Evolutionary conservation across 1,140 invertebrate genomes (phyloP).

Genomic region (Diorhabda carinulata): DNA sequence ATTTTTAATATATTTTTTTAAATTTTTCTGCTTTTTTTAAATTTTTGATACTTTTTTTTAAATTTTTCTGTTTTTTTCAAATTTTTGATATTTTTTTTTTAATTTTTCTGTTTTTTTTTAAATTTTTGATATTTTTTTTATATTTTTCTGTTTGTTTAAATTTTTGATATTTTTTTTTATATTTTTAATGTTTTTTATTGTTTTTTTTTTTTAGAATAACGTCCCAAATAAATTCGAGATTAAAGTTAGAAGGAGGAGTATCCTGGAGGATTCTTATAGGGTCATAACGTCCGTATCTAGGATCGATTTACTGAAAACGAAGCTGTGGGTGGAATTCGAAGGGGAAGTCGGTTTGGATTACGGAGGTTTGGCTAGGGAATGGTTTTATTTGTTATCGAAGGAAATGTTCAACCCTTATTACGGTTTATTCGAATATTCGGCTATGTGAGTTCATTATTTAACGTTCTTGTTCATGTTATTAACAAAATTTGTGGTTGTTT

Average conservation of each 20-base stretch:
- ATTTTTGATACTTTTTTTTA: too few species aligned
- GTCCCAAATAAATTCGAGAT: slow-evolving; percentile 98
- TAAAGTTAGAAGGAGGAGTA: slow-evolving; percentile 82
- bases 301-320: slow-evolving; percentile 89
- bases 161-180: too few species aligned
- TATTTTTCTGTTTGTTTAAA: too few species aligned
- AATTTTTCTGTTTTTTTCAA: too few species aligned
- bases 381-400: slow-evolving; percentile 97
- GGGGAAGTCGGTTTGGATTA: slow-evolving; percentile 97
- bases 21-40: too few species aligned
- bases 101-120: too few species aligned
- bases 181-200: neutral
- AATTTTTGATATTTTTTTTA: too few species aligned
- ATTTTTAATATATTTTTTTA: too few species aligned
- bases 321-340: slow-evolving; percentile 98
- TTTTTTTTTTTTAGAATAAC: slow-evolving; percentile 65
- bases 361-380: slow-evolving; percentile 93
- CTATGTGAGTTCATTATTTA: slow-evolving; percentile 66
- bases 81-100: too few species aligned
- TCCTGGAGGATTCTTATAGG: slow-evolving; percentile 94
- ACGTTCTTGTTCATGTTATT: too few species aligned
- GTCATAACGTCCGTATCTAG: slow-evolving; percentile 78
- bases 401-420: slow-evolving; percentile 99
- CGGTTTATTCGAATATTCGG: slow-evolving; percentile 97
- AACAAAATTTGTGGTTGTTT: too few species aligned